These are phyloP conservation scores for Mionectes macconnelli DNA, from an alignment of 2,113 vertebrate genomes.

Conservation along the genomic window DNA sequence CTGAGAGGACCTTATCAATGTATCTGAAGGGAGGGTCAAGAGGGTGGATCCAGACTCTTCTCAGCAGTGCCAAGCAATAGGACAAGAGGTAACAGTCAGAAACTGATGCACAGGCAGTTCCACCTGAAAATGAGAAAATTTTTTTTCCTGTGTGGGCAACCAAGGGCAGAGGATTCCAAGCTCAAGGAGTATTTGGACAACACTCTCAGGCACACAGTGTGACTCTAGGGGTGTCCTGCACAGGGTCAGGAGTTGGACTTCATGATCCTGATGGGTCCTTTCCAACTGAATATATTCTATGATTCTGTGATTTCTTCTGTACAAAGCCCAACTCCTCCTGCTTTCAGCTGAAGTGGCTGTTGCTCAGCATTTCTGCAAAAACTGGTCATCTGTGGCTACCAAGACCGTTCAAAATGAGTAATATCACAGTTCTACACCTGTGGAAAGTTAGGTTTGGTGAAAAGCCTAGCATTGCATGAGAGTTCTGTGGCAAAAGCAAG, in stretches of 20 bases:
- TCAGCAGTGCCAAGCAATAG: rapidly evolving
- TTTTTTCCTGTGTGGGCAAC: neutral
- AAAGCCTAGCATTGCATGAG: neutral
- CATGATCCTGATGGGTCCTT: neutral
- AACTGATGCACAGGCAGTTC: neutral
- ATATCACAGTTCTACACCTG: neutral
- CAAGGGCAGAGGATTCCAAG: rapidly evolving
- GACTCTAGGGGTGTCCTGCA: neutral
- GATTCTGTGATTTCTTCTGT: neutral
- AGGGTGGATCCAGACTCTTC: neutral
- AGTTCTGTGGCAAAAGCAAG: neutral
- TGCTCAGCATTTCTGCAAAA: neutral
- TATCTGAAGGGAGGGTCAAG: neutral
- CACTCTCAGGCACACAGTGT: neutral
- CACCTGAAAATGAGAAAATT: neutral
- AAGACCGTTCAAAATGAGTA: neutral
- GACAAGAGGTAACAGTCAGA: neutral
- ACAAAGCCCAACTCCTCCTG: neutral
- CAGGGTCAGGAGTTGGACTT: neutral
- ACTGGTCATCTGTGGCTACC: neutral
- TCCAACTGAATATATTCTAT: neutral
- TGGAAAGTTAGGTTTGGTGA: neutral
- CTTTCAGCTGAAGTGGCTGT: neutral
- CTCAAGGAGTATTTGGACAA: neutral
- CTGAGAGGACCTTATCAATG: neutral